Evolutionary conservation across 2,113 vertebrate species (phyloP), one percentile per base, ranked within the genome.

Genomic region (Cyprinodon tularosa): DNA sequence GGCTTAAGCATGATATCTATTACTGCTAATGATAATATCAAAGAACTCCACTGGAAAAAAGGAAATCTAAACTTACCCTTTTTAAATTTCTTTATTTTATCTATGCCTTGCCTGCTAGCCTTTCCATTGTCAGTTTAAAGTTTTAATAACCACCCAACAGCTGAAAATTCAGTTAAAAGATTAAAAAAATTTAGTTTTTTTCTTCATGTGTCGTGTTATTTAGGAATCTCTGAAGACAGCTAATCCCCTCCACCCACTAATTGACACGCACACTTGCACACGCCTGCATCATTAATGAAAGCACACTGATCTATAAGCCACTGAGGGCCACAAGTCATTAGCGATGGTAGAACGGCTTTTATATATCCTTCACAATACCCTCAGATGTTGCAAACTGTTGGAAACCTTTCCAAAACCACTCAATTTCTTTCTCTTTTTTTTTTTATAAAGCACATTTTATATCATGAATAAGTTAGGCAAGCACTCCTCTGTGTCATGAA

Each of bases 251-350:
- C 74, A 84, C 79, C 68, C 81, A 81, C 78, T 87, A 87, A 89
- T 80, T 86, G 79, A 88, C 89, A 86, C 76, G 82, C 83, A 77
- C 77, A 82, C 73, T 80, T 48, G 68, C 89, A 84, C 84, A 89
- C 37, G 79, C 83, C 77, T 92, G 86, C 88, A 91, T 90, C 90
- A 88, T 91, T 91, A 86, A 92, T 93, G 90, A 92, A 89, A 73
- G 37, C 86, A 86, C 84, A 86, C 87, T 91, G 89, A 89, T 91
- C 90, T 84, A 86, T 88, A 86, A 86, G 84, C 80, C 91, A 88
- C 84, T 75, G 77, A 86, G 81, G 82, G 82, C 62, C 77, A 89
- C 78, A 77, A 88, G 88, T 90, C 91, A 90, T 92, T 92, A 90
- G 81, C 47, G 22, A 78, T 86, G 88, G 78, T 68, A 75, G 74